Evolutionary conservation across 2,113 vertebrate genomes (phyloP).

Genomic region (rabbit (Oryctolagus cuniculus)): DNA sequence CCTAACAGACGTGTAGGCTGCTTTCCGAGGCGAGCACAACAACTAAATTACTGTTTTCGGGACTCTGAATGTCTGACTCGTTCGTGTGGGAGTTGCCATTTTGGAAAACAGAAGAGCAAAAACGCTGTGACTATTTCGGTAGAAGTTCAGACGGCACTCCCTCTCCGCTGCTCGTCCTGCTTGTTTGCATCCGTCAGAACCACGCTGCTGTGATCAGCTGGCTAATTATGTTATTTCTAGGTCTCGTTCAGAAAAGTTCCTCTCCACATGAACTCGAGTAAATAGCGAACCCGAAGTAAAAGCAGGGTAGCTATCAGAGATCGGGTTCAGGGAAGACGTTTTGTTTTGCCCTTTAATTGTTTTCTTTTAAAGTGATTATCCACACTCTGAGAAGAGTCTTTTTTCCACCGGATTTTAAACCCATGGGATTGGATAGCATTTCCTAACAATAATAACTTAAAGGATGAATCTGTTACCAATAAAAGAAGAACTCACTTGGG

Average conservation of each 20-base stretch:
- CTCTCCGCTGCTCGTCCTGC: constrained; percentile 49
- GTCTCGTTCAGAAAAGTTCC: constrained; percentile 45
- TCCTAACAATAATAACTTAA: constrained; percentile 28
- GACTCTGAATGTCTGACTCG: constrained; percentile 59
- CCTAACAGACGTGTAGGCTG: constrained; percentile 62
- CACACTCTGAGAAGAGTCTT: constrained; percentile 37
- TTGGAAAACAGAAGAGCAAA: constrained; percentile 67
- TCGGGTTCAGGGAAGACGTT: background rate
- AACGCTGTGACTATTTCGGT: constrained; percentile 74
- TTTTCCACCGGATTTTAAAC: constrained; percentile 45
- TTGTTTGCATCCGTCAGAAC: constrained; percentile 64
- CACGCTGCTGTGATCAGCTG: constrained; percentile 57
- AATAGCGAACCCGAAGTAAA: constrained; percentile 63
- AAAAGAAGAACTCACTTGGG: background rate
- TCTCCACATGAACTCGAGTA: constrained; percentile 39
- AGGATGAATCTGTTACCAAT: constrained; percentile 56
- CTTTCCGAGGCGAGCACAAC: constrained; percentile 35
- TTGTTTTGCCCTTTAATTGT: constrained; percentile 39
- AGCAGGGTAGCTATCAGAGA: constrained; percentile 25
- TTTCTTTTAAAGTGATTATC: constrained; percentile 64
- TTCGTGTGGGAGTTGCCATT: constrained; percentile 66
- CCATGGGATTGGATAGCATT: background rate
- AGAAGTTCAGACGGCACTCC: constrained; percentile 61
- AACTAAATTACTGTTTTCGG: constrained; percentile 73
- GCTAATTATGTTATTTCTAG: constrained; percentile 57